Evolutionary conservation across 2,797 vertebrate genomes (phyloP).

Genomic region (Apogon hyalosoma): DNA sequence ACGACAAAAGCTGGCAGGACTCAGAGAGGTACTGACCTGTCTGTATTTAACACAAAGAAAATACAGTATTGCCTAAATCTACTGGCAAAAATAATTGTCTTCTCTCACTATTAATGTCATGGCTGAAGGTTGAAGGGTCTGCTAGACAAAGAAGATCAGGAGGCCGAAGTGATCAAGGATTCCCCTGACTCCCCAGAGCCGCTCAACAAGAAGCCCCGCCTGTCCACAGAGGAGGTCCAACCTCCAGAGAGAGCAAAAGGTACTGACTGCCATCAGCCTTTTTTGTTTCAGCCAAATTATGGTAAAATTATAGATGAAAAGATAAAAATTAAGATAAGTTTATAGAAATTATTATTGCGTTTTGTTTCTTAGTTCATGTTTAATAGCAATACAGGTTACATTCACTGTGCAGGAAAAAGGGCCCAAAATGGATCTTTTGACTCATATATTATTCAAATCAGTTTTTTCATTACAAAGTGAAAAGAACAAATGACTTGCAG

Average conservation of each 20-base stretch:
- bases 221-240: constrained; percentile 88
- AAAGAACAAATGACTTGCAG: no score
- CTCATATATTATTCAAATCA: no score
- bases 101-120: neutral
- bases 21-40: constrained; percentile 86
- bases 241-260: constrained; percentile 93
- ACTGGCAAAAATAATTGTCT: neutral
- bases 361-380: no score
- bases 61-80: neutral
- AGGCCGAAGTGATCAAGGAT: constrained; percentile 96
- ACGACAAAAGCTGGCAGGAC: constrained; percentile 95
- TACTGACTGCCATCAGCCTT: constrained; percentile 48
- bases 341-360: no score
- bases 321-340: no score
- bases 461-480: no score
- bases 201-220: constrained; percentile 94
- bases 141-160: constrained; percentile 92
- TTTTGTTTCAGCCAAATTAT: neutral
- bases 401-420: no score
- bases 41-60: neutral
- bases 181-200: constrained; percentile 98
- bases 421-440: no score
- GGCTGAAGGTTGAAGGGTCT: constrained; percentile 88
- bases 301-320: no score
- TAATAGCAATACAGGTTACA: no score